Percentiles rank a stretch among this genome's conserved stretches.
phyloP scores from a whole-genome alignment of 2,888 invertebrate genomes.

The Hyles lineata region DNA sequence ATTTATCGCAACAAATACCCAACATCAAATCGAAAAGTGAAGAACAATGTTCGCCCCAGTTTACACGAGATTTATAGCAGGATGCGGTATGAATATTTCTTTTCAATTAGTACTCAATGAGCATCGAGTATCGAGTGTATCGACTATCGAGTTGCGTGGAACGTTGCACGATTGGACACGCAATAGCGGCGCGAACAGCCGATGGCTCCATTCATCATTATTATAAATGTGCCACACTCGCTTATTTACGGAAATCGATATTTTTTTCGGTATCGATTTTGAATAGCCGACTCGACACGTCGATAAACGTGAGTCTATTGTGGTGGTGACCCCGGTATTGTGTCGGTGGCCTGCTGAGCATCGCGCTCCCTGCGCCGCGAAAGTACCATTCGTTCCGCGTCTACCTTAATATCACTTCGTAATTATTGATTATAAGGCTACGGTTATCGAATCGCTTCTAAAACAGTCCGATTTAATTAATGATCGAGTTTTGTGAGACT shows the following conservation, averaged over 20 bases:
- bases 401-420: conserved; percentile 72
- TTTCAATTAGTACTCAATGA: conserved; percentile 81
- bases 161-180: conserved; percentile 78
- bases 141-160: conserved; percentile 62
- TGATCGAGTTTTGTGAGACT: conserved; percentile 55
- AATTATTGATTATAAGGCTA: conserved; percentile 82
- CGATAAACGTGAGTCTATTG: conserved; percentile 80
- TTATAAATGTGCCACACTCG: conserved; percentile 84
- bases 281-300: conserved; percentile 79
- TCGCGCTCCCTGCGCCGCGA: conserved; percentile 57
- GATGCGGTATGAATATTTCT: conserved; percentile 72
- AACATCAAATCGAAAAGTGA: conserved; percentile 49
- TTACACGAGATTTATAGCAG: conserved; percentile 77
- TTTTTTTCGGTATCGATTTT: conserved; percentile 82
- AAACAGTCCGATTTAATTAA: conserved; percentile 72
- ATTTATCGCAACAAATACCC: conserved; percentile 63
- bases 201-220: conserved; percentile 83
- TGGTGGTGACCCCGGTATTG: conserved; percentile 77
- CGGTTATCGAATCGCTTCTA: conserved; percentile 67
- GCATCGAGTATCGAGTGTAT: conserved; percentile 49
- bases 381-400: conserved; percentile 78
- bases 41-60: conserved; percentile 68
- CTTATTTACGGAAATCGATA: conserved; percentile 86
- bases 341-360: conserved; percentile 68
- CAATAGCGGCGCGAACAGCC: conserved; percentile 76